Base-by-base conservation (phyloP, 2,113 vertebrate species). In the Atlantisia rogersi region DNA sequence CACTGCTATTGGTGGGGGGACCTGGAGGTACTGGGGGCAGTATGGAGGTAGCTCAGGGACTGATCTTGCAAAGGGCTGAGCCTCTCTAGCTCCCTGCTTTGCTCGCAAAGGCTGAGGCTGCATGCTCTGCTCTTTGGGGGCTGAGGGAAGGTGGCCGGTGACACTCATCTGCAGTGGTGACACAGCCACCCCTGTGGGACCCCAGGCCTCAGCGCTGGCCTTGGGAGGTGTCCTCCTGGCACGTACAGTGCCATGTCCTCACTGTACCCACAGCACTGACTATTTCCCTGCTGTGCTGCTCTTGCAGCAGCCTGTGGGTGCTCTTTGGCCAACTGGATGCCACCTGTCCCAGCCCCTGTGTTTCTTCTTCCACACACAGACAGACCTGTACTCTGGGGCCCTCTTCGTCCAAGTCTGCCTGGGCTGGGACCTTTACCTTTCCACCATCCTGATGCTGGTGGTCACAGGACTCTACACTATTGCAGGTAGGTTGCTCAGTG, bases 341-440 rank as follows among this genome's bases (percentile, higher is more conserved):
- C 64, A 8, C 75, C 35, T 13, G 4, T 32, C 35, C 56, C 90
- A 64, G 25, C 17, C 15, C 7, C 11, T 8, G 2, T 8, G 11
- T 56, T 39, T 62, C 22, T 68, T n/a, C 46, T 91, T 62, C 67
- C 35, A 1, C 1, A 0, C 63, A 5, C 97, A 99, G 99, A 99
- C 99, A 1, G 99, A 99, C 94, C 98, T 99, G 93, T 99, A 98
- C 19, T 99, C 98, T 0, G 99, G 99, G 70, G 98, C 99, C 4
- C 92, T 99, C 88, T 99, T 99, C 3, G 97, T 99, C 55, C 99
- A 99, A 94, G 98, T 99, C 89, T 99, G 99, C 97, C 97, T 99
- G 78, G 99, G 99, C 40, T 99, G 99, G 99, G 99, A 99, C 96
- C 98, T 99, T 70, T 99, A 99, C 95, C 97, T 99, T 59, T 99